These are phyloP conservation scores for Periophthalmus magnuspinnatus DNA, from an alignment of 2,797 vertebrate genomes.

Conservation along the genomic window DNA sequence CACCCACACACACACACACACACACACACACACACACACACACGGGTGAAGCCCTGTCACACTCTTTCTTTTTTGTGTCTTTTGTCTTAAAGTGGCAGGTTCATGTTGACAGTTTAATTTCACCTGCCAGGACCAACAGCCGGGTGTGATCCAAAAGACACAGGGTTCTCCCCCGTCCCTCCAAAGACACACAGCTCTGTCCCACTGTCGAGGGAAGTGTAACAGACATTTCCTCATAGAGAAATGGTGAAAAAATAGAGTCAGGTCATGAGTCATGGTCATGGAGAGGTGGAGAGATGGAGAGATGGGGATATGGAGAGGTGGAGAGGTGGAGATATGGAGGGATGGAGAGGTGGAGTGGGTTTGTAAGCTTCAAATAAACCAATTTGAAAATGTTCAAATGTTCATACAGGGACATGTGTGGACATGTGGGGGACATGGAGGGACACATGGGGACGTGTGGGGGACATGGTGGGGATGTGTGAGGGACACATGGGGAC, in stretches of 20 bases:
- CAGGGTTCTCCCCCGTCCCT: too few species aligned
- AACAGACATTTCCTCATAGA: constrained; percentile 23
- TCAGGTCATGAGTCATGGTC: constrained; percentile 4
- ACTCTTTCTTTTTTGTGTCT: constrained; percentile 10
- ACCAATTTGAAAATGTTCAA: neutral
- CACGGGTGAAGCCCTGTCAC: constrained; percentile 26
- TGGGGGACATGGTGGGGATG: too few species aligned
- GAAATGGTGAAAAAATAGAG: constrained; percentile 13
- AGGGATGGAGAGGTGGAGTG: too few species aligned
- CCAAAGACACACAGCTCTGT: too few species aligned
- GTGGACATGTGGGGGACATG: too few species aligned
- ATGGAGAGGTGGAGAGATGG: neutral
- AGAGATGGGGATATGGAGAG: too few species aligned
- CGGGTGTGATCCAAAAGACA: constrained; percentile 47
- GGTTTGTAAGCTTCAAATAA: neutral
- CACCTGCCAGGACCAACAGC: constrained; percentile 46
- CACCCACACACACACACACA: neutral
- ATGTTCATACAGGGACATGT: too few species aligned
- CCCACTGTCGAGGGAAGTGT: constrained; percentile 35
- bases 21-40: neutral
- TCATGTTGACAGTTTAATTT: constrained; percentile 60
- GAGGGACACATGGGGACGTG: too few species aligned
- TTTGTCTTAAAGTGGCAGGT: constrained; percentile 28
- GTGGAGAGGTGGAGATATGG: too few species aligned
- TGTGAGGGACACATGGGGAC: too few species aligned